Conservation (phyloP, 2,888 invertebrate species). For the Cephus nigrinus region DNA sequence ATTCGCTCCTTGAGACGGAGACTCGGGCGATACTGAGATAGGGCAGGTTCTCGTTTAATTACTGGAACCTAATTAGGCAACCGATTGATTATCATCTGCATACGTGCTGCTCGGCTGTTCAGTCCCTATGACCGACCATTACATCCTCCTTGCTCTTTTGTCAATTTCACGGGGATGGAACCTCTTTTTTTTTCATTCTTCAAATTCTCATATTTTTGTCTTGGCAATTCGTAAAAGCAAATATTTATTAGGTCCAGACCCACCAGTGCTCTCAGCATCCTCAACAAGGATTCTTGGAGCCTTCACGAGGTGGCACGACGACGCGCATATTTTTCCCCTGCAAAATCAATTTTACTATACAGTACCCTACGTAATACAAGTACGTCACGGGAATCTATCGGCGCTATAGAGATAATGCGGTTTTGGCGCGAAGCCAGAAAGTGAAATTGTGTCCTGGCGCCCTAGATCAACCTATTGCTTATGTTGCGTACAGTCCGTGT, state of each 20-base stretch:
- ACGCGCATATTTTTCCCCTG: slow-evolving; percentile 17
- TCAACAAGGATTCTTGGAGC: background rate
- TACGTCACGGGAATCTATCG: slow-evolving; percentile 29
- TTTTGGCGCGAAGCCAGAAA: slow-evolving; percentile 57
- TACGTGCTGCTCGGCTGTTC: background rate
- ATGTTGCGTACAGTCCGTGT: background rate
- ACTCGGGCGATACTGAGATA: slow-evolving; percentile 1
- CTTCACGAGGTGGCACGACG: background rate
- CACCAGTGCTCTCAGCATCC: background rate
- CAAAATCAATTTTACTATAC: slow-evolving; percentile 31
- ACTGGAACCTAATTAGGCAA: slow-evolving; percentile 8
- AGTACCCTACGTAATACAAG: background rate
- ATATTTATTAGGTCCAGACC: background rate
- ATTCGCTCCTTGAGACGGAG: background rate
- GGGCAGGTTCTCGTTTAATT: slow-evolving; percentile 7
- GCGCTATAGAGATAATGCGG: slow-evolving; percentile 55
- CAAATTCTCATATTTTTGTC: background rate
- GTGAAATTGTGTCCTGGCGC: slow-evolving; percentile 50
- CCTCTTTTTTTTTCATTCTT: background rate
- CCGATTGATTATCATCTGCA: slow-evolving; percentile 6
- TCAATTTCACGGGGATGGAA: background rate
- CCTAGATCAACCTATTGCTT: slow-evolving; percentile 32
- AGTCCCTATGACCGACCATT: background rate
- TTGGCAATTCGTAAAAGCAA: background rate
- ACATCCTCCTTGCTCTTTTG: background rate